Conservation (phyloP, 92 coral and sea anemone species). For the Meandrina meandrites region DNA sequence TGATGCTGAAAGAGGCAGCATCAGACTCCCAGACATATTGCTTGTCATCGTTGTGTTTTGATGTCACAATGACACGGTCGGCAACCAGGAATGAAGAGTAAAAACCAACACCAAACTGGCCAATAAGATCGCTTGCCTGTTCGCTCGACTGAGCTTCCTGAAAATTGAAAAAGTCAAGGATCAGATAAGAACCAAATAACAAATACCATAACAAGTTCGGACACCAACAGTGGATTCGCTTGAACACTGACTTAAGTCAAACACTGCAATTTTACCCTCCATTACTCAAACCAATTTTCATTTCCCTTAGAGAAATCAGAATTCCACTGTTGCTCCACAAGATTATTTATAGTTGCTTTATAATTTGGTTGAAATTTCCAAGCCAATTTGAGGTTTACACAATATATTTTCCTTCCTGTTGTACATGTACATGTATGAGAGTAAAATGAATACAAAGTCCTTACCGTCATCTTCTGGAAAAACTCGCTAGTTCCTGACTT, state of each 20-base stretch:
- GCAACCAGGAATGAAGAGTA: slow-evolving; percentile 97
- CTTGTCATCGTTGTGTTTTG: slow-evolving; percentile 96
- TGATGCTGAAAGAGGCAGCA: slow-evolving; percentile 91
- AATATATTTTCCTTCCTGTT: no score
- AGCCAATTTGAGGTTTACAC: no score
- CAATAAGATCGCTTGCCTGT: slow-evolving; percentile 88
- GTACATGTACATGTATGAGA: no score
- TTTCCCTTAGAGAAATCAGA: no score
- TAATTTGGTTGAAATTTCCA: no score
- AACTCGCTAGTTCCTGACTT: slow-evolving; percentile 99
- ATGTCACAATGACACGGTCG: slow-evolving; percentile 96
- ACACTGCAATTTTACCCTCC: no score
- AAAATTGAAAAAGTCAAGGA: neutral
- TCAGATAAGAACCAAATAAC: neutral
- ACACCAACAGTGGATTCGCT: no score
- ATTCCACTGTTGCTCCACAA: no score
- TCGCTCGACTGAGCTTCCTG: slow-evolving; percentile 45
- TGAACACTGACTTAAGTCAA: no score
- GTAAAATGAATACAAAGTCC: neutral
- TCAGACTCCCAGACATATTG: slow-evolving; percentile 99
- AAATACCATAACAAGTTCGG: no score
- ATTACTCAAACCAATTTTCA: no score
- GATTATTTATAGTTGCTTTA: no score
- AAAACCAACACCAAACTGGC: slow-evolving; percentile 99
- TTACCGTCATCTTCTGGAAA: slow-evolving; percentile 84